Evolutionary conservation across 2,888 invertebrate genomes (phyloP), one percentile per base, ranked within the genome.

Genomic region (Thyatira batis): DNA sequence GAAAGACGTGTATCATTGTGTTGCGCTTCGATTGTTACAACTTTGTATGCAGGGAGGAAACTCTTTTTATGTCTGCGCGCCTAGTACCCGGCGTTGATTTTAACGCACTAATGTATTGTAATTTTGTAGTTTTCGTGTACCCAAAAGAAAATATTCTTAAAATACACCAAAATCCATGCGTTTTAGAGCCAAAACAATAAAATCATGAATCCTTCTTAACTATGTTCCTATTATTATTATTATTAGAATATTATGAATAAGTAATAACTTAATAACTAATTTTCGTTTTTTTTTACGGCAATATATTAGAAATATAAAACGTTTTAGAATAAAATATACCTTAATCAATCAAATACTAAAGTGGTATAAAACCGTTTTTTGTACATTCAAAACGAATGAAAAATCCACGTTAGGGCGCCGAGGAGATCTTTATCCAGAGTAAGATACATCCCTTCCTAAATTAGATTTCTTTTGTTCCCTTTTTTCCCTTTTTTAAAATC

Each of bases 31-130:
- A 87, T 88, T 87, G 87, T 87, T 73, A 72, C 60, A 83, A 84
- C 76, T 87, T 87, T 85, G 84, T 85, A 86, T 87, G 84, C 83
- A 81, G 77, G 79, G 72, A 76, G 82, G 82, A 84, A 84, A 75
- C 82, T 80, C 69, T 76, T 80, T 82, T 84, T 80, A 80, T 81
- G 69, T 76, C 69, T 75, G 73, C 50, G 62, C 61, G 73, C 78
- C 79, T 78, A 63, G 78, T 80, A 80, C 64, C 58, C 57, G 61
- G 54, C 59, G 65, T 65, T 69, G 62, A 65, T 62, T 77, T 74
- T 70, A 74, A 55, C 66, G 68, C 63, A 46, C 46, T 46, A 46
- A n/a, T n/a, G n/a, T n/a, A n/a, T n/a, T n/a, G n/a, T n/a, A n/a
- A n/a, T n/a, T n/a, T n/a, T n/a, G n/a, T n/a, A n/a, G n/a, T n/a